Base-by-base conservation (phyloP, 1,140 invertebrate genomes). In the Drosophila suzukii region DNA sequence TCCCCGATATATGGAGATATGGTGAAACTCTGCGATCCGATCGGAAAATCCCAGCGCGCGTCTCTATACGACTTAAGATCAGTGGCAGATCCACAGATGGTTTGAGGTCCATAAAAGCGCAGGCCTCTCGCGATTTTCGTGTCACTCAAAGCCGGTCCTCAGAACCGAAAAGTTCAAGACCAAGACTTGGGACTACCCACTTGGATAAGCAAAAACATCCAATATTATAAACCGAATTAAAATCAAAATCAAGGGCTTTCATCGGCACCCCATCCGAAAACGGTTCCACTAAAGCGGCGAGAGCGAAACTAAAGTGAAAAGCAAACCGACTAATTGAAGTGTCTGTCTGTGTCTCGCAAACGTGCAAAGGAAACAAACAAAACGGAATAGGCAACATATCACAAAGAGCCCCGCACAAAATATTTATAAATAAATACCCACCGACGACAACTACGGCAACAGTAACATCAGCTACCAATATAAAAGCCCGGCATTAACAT, bases 321-420 rank as follows among this genome's bases (percentile, higher is more conserved):
- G 76, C 61, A 75, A 66, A 71, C 38, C 82, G 63, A 85, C 74
- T 83, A 89, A 89, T 74, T 74, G 49, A 80, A 89, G 84, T 83
- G 79, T 62, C 55, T 53, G 61, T 32, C 44, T 54, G 50, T 44
- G 61, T 30, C 46, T 58, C 43, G 70, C 38, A 81, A 71, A 57
- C 71, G 79, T 73, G 71, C 57, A 79, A 86, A 83, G 79, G 79
- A 88, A 88, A 82, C 75, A 88, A 88, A 82, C 71, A 82, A 86
- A 86, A 70, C 82, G 78, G 70, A 72, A 67, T 72, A 54, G 67
- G 15, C 43, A 51, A 34, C 72, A 75, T 58, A 61, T 56, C 50
- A 41, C 38, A 62, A 76, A 39, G 38, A 56, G 66, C 67, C 44
- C 24, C 54, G 38, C 46, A 39, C 66, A 71, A 49, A 72, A 58